A percentile compares a stretch with the other conserved stretches of the same genome.
Evolutionary conservation across 2,888 invertebrate genomes (phyloP).

Genomic region (Diarsia brunnea): DNA sequence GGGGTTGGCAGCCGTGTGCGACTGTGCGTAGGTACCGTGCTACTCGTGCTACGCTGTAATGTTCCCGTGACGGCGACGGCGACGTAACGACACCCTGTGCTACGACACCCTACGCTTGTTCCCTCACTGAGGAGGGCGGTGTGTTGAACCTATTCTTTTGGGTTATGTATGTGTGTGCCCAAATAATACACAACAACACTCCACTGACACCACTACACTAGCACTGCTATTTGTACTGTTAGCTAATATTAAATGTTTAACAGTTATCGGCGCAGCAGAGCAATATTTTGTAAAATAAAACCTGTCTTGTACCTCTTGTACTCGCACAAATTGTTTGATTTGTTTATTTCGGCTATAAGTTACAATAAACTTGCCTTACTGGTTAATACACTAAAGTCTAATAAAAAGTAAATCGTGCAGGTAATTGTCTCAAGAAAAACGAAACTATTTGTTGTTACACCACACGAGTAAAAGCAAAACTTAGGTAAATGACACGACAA

Average conservation of each 20-base stretch:
- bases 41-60: no score
- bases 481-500: slow-evolving; percentile 27
- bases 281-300: not conserved
- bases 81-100: no score
- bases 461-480: slow-evolving; percentile 26
- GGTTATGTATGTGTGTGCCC: no score
- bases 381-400: not conserved
- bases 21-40: no score
- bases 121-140: no score
- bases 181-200: no score
- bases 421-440: slow-evolving; percentile 51
- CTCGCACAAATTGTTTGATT: not conserved
- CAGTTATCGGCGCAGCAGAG: not conserved
- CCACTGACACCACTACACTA: no score
- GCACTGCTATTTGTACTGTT: no score
- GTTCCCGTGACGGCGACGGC: no score
- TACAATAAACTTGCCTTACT: not conserved
- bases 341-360: not conserved
- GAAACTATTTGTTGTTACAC: slow-evolving; percentile 33
- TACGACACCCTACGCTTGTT: no score
- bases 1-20: no score
- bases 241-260: not conserved
- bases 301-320: not conserved
- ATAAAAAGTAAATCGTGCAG: slow-evolving; percentile 42
- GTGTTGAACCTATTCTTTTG: no score